Evolutionary conservation across 92 coral and sea anemone genomes (phyloP).

Genomic region (Heliopora coerulea): DNA sequence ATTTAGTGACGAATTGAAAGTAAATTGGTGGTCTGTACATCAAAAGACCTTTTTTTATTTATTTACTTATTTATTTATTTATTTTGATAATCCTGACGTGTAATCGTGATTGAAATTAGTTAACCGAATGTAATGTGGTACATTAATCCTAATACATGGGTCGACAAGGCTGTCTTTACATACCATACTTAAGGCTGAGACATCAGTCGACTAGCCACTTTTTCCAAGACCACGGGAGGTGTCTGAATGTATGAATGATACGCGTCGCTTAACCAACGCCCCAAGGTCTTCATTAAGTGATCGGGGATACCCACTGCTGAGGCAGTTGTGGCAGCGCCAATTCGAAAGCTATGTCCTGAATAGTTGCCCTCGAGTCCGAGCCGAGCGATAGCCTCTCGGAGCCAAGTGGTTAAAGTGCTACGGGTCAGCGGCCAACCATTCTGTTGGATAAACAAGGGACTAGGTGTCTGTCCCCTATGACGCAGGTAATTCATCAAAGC

Average conservation of each 20-base stretch:
- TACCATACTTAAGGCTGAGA: too few species aligned
- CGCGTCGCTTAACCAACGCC: conserved; percentile 39
- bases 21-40: too few species aligned
- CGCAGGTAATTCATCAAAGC: conserved; percentile 35
- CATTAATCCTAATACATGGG: too few species aligned
- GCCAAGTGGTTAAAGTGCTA: background rate
- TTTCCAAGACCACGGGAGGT: conserved; percentile 8
- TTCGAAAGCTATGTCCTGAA: conserved; percentile 42
- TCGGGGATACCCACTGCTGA: conserved; percentile 28
- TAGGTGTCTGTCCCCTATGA: background rate
- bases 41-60: too few species aligned
- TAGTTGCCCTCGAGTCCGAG: conserved; percentile 21
- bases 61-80: too few species aligned
- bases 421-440: conserved; percentile 17
- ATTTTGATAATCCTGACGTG: too few species aligned
- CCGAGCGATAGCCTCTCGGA: background rate
- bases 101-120: too few species aligned
- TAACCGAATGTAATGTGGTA: too few species aligned
- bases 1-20: too few species aligned
- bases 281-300: conserved; percentile 30
- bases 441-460: conserved; percentile 13
- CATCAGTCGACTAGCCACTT: conserved; percentile 8
- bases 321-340: conserved; percentile 41
- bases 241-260: conserved; percentile 33
- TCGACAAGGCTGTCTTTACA: too few species aligned